Evolutionary conservation across 2,888 invertebrate species (phyloP), one percentile per base, ranked within the genome.

Genomic region (Clostera curtula): DNA sequence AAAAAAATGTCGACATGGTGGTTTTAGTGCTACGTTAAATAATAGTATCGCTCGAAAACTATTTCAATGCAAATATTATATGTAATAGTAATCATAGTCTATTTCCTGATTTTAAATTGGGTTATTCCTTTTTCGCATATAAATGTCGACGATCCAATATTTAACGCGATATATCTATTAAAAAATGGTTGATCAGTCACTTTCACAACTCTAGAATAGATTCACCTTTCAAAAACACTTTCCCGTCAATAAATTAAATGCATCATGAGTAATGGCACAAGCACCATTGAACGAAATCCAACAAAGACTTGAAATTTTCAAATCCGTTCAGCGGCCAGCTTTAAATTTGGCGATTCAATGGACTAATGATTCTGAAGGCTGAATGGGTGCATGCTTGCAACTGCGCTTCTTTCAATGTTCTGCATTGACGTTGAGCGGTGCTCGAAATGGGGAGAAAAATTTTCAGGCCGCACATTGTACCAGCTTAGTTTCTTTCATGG

Each of bases 331-430:
- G 51, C 55, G 60, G 53, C 53, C 49, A 40, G 41, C 56, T 57
- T 62, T 50, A 68, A 72, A 64, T 74, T 76, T 59, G 77, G 76
- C 60, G 58, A 72, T 76, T 77, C 69, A 77, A 76, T 75, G 61
- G 64, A 59, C 61, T 75, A 76, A 74, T 74, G 71, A 66, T 63
- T 64, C 55, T 50, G 60, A 50, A 51, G 53, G 45, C 56, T 72
- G 67, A 72, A 73, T 71, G 61, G 58, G 35, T 64, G 63, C 64
- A 65, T 66, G 63, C 64, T 63, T 65, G 65, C 61, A 61, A 57
- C 61, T 49, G 46, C 46, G 36, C 44, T 46, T 57, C 47, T 61
- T 61, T 52, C 52, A 50, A 50, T 29, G 42, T 43, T 54, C 44
- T 40, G 50, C 56, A 55, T 53, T 48, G 40, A 36, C 42, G 34